These are phyloP conservation scores for Agrochola litura DNA, from an alignment of 2,888 invertebrate species.

Conservation along the genomic window DNA sequence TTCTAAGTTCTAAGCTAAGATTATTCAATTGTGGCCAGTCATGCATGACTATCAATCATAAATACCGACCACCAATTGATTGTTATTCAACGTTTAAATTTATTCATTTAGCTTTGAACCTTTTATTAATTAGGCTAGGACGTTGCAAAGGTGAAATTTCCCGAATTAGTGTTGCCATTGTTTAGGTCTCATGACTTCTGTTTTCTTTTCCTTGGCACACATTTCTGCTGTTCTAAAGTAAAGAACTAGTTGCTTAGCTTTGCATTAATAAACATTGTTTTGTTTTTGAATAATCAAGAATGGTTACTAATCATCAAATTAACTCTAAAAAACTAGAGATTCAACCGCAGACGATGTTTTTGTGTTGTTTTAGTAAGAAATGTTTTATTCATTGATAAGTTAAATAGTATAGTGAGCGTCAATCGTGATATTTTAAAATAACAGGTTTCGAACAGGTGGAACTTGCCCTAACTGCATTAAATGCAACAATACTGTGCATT, in stretches of 20 bases:
- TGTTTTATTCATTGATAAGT: constrained; percentile 65
- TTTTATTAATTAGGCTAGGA: constrained; percentile 26
- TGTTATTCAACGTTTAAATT: constrained; percentile 60
- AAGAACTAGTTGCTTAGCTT: constrained; percentile 27
- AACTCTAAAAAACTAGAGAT: constrained; percentile 18
- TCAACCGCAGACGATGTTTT: constrained; percentile 31
- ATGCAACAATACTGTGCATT: constrained; percentile 78
- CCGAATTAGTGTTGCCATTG: constrained; percentile 24
- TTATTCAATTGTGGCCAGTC: constrained; percentile 67
- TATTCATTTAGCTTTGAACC: constrained; percentile 49
- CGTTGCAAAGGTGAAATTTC: constrained; percentile 37
- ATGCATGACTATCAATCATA: constrained; percentile 71
- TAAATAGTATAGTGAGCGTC: constrained; percentile 66
- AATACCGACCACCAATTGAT: constrained; percentile 60
- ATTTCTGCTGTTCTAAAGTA: constrained; percentile 9
- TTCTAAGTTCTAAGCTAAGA: constrained; percentile 60
- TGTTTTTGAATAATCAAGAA: constrained; percentile 14
- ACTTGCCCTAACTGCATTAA: constrained; percentile 75
- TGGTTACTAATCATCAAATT: constrained; percentile 11
- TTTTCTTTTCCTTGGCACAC: constrained; percentile 25
- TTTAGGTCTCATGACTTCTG: constrained; percentile 11
- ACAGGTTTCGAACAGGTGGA: constrained; percentile 78
- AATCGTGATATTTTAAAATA: constrained; percentile 68
- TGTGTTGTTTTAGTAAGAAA: constrained; percentile 37
- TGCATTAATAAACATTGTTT: constrained; percentile 15